Conservation (phyloP, 2,797 vertebrate species). For the Sternotherus odoratus region DNA sequence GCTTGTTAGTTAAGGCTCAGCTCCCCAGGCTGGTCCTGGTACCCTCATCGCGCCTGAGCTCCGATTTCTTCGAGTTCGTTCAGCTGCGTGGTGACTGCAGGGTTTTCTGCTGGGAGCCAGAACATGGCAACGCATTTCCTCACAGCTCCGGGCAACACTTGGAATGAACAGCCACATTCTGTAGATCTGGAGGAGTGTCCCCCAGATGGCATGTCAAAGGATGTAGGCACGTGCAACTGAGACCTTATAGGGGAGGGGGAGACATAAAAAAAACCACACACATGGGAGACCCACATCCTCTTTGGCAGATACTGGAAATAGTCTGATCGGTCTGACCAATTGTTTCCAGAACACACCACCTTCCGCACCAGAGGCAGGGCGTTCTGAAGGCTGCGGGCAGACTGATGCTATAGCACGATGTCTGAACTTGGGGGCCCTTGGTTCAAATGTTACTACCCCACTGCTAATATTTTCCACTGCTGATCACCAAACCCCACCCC, state of each 20-base stretch:
- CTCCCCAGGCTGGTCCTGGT: neutral
- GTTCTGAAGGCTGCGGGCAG: neutral
- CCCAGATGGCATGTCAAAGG: neutral
- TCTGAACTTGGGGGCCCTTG: neutral
- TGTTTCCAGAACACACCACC: rapidly evolving
- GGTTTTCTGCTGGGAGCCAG: rapidly evolving
- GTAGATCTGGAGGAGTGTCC: neutral
- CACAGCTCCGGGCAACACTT: neutral
- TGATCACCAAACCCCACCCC: neutral
- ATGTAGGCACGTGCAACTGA: rapidly evolving
- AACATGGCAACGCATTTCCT: neutral
- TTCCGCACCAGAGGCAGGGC: neutral
- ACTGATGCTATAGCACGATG: neutral
- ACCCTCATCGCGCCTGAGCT: neutral
- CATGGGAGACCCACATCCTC: neutral
- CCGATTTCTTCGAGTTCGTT: neutral
- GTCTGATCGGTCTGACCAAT: neutral
- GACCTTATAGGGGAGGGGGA: rapidly evolving
- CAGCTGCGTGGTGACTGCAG: neutral
- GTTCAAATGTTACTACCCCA: neutral
- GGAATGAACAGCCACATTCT: rapidly evolving
- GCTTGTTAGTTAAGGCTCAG: neutral
- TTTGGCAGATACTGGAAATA: neutral
- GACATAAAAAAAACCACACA: neutral
- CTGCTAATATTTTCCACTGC: neutral